phyloP scores from a whole-genome alignment of 2,797 vertebrate genomes.

The Delichon dasypus region DNA sequence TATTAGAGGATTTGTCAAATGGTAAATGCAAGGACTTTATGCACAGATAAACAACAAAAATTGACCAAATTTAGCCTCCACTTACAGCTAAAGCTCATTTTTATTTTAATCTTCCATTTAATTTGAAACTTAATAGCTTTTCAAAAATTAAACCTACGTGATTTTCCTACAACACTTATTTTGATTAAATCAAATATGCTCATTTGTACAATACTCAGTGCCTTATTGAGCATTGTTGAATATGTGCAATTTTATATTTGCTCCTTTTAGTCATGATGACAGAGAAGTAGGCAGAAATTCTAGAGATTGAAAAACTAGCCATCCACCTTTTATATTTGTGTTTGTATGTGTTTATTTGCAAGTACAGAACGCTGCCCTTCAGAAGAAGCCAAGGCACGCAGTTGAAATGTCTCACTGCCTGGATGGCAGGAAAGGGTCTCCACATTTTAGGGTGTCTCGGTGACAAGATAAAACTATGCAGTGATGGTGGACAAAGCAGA shows the following conservation, averaged over 20 bases:
- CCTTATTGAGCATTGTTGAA: conserved; percentile 51
- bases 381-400: background rate
- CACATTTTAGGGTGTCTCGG: background rate
- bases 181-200: conserved; percentile 71
- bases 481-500: background rate
- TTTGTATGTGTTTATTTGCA: background rate
- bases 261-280: background rate
- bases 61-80: conserved; percentile 78
- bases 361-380: background rate
- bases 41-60: conserved; percentile 77
- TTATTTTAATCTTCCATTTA: conserved; percentile 75
- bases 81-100: conserved; percentile 71
- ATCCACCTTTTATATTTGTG: background rate
- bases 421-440: background rate
- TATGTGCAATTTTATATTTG: conserved; percentile 11
- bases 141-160: conserved; percentile 72
- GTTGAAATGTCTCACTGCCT: background rate
- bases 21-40: conserved; percentile 78
- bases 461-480: background rate
- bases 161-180: conserved; percentile 70
- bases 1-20: conserved; percentile 77
- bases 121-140: conserved; percentile 76
- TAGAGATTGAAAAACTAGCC: background rate
- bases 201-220: conserved; percentile 34
- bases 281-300: background rate